Percentiles rank a stretch among this genome's conserved stretches.
These are phyloP conservation scores for Icerya purchasi DNA, from an alignment of 2,888 invertebrate species.

Conservation along the genomic window DNA sequence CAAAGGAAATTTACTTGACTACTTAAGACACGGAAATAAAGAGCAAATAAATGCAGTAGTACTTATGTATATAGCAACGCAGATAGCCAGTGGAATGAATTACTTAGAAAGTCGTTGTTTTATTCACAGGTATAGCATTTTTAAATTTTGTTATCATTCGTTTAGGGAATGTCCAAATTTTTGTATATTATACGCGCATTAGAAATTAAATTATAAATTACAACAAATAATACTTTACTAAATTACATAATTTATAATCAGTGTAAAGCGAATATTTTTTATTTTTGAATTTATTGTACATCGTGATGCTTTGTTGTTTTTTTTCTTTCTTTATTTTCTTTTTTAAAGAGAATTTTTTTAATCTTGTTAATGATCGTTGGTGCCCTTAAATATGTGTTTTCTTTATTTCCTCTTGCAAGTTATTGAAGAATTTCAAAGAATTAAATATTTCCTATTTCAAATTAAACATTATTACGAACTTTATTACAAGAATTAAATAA, in stretches of 20 bases:
- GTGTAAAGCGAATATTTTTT: too few species aligned
- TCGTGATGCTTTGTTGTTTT: neutral
- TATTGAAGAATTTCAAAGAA: neutral
- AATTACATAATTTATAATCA: neutral
- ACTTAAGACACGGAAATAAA: slow-evolving; percentile 65
- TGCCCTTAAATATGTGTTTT: too few species aligned
- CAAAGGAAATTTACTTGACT: slow-evolving; percentile 91
- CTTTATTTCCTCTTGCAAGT: neutral
- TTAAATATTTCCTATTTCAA: neutral
- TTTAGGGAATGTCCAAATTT: neutral
- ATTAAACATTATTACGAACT: neutral
- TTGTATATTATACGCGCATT: neutral
- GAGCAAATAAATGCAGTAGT: slow-evolving; percentile 83
- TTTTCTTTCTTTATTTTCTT: too few species aligned
- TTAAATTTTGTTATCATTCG: neutral
- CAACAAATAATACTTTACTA: neutral
- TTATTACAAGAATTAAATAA: neutral
- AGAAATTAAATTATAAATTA: neutral
- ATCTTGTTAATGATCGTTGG: too few species aligned
- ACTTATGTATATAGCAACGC: slow-evolving; percentile 98
- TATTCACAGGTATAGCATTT: slow-evolving; percentile 67
- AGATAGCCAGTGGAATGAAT: slow-evolving; percentile 97
- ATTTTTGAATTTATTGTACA: too few species aligned
- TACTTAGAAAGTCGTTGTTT: slow-evolving; percentile 89
- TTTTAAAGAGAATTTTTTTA: too few species aligned